These are phyloP conservation scores for Eumerus sabulonum DNA, from an alignment of 2,888 invertebrate genomes.

Conservation along the genomic window DNA sequence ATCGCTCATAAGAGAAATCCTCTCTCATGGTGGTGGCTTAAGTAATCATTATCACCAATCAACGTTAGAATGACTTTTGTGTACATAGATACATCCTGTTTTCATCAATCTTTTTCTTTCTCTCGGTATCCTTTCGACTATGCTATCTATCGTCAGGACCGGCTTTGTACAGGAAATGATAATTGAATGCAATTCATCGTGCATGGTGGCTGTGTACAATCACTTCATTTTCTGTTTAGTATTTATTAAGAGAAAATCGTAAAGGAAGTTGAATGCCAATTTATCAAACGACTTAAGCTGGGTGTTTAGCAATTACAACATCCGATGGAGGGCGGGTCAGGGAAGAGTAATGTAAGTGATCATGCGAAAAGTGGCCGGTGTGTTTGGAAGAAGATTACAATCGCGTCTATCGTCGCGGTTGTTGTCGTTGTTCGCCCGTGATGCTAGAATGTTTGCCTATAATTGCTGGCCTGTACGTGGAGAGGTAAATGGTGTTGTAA, in stretches of 20 bases:
- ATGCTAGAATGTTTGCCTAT: slow-evolving; percentile 46
- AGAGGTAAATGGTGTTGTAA: slow-evolving; percentile 45
- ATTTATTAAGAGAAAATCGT: slow-evolving; percentile 51
- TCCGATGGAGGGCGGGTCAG: slow-evolving; percentile 11
- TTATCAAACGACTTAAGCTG: slow-evolving; percentile 59
- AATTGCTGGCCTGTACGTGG: slow-evolving; percentile 37
- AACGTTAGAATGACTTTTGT: slow-evolving; percentile 42
- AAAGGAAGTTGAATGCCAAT: slow-evolving; percentile 55
- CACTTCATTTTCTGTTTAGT: slow-evolving; percentile 50
- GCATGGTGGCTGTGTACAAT: slow-evolving; percentile 43
- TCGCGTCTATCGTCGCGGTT: slow-evolving; percentile 45
- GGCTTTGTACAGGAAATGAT: slow-evolving; percentile 55
- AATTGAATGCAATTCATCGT: slow-evolving; percentile 58
- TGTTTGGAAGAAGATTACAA: slow-evolving; percentile 40
- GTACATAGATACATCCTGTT: slow-evolving; percentile 43
- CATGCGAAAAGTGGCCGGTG: slow-evolving; percentile 30
- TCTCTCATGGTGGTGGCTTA: slow-evolving; percentile 29
- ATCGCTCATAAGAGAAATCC: no score
- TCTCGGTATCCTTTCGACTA: background rate
- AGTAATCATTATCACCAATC: slow-evolving; percentile 50
- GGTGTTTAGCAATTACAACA: slow-evolving; percentile 60
- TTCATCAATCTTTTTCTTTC: slow-evolving; percentile 35
- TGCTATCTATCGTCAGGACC: background rate
- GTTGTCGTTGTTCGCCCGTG: slow-evolving; percentile 14
- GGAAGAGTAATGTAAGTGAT: slow-evolving; percentile 4